These are phyloP conservation scores for Acholoe squamosa DNA, from an alignment of 2,888 invertebrate genomes.

Conservation along the genomic window DNA sequence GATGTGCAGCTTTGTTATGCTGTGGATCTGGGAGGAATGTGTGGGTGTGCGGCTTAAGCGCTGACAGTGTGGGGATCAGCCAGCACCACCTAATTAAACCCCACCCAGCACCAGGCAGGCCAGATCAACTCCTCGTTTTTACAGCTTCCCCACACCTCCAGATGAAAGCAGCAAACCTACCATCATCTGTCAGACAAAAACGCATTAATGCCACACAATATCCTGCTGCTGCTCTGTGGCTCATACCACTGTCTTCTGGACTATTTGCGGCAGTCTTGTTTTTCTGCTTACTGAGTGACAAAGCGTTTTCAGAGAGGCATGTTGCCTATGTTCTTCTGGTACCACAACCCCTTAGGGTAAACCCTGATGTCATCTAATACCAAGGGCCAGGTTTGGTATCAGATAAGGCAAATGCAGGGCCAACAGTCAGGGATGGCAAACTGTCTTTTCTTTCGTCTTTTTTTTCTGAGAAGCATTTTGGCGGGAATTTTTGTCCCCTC, in stretches of 20 bases:
- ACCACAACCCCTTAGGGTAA: too few relatives aligned
- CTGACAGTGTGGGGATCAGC: too few relatives aligned
- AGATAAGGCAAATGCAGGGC: too few relatives aligned
- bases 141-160: constrained; percentile 17
- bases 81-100: neutral
- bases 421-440: neutral
- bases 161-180: neutral
- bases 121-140: neutral
- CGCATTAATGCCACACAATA: neutral
- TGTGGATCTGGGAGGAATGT: too few relatives aligned
- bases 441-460: too few relatives aligned
- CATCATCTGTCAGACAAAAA: neutral
- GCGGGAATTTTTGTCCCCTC: neutral
- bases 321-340: too few relatives aligned
- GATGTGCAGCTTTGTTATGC: too few relatives aligned
- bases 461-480: too few relatives aligned
- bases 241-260: neutral
- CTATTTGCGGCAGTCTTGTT: neutral
- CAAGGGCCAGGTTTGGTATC: too few relatives aligned
- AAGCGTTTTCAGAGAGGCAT: too few relatives aligned
- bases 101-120: neutral
- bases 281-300: neutral
- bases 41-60: too few relatives aligned
- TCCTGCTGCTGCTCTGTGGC: neutral
- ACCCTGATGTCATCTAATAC: too few relatives aligned